Conservation (phyloP, 53 echinoderm and acorn worm genomes). For the Hippasteria phrygiana region DNA sequence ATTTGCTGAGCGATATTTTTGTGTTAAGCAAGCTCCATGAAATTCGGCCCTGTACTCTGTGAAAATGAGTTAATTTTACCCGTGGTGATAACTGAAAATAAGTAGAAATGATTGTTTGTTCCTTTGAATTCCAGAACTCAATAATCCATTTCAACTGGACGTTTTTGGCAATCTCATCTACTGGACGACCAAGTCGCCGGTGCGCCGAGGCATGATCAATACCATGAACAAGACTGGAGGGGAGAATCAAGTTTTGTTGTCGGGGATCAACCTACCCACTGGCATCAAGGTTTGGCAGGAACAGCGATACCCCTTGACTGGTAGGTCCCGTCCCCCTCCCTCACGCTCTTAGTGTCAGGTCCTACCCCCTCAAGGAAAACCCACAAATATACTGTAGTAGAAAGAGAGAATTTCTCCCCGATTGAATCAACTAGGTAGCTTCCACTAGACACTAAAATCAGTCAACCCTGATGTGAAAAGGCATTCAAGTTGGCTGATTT, state of each 20-base stretch:
- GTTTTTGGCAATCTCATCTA: conserved; percentile 87
- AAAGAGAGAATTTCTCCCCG: no score
- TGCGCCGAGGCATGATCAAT: conserved; percentile 21
- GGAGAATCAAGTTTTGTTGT: neutral
- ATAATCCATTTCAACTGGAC: conserved; percentile 78
- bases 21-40: no score
- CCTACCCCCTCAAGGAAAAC: no score
- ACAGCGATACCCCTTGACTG: conserved; percentile 27
- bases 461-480: no score
- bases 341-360: no score
- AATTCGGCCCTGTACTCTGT: neutral
- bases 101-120: neutral
- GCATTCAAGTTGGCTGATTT: no score
- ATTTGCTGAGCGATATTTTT: no score
- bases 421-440: no score
- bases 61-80: neutral
- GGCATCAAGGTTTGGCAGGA: conserved; percentile 48
- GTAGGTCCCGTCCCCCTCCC: neutral
- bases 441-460: no score
- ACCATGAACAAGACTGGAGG: conserved; percentile 38
- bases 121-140: conserved; percentile 19
- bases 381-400: no score
- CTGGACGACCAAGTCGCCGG: conserved; percentile 74
- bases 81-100: neutral
- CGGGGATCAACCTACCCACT: conserved; percentile 1